Percentiles rank a stretch among this genome's conserved stretches.
These are phyloP conservation scores for Ceratothoa steindachneri DNA, from an alignment of 2,888 invertebrate species.

Conservation along the genomic window DNA sequence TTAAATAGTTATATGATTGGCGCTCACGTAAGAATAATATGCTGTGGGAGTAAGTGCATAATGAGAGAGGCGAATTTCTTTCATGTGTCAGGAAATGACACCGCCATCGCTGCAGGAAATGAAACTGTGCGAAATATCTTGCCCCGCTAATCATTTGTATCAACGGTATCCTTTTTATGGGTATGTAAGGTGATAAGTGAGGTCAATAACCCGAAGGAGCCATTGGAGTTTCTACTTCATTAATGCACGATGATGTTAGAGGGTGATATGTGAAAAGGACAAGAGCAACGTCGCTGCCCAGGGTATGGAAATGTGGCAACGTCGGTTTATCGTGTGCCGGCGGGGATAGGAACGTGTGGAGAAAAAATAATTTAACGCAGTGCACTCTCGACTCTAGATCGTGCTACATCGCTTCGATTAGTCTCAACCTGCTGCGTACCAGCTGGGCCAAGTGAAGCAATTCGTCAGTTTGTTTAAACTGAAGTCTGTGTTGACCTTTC, in stretches of 20 bases:
- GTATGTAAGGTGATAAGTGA: too few species aligned
- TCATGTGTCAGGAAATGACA: neutral
- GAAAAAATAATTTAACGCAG: slow-evolving; percentile 2
- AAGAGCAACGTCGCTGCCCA: slow-evolving; percentile 3
- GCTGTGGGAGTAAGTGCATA: neutral
- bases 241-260: neutral
- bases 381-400: neutral
- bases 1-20: too few species aligned
- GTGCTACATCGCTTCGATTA: neutral
- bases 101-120: neutral
- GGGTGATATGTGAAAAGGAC: neutral
- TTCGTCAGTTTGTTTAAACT: neutral
- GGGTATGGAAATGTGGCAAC: slow-evolving; percentile 7
- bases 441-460: slow-evolving; percentile 4
- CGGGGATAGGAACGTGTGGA: slow-evolving; percentile 8
- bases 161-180: too few species aligned
- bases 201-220: neutral
- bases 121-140: neutral
- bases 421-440: slow-evolving; percentile 6
- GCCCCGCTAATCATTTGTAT: too few species aligned
- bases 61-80: neutral
- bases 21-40: neutral
- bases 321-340: neutral
- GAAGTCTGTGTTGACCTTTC: neutral
- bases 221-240: neutral